phyloP scores from a whole-genome alignment of 1,140 invertebrate species.

The Chrysopa pallens region DNA sequence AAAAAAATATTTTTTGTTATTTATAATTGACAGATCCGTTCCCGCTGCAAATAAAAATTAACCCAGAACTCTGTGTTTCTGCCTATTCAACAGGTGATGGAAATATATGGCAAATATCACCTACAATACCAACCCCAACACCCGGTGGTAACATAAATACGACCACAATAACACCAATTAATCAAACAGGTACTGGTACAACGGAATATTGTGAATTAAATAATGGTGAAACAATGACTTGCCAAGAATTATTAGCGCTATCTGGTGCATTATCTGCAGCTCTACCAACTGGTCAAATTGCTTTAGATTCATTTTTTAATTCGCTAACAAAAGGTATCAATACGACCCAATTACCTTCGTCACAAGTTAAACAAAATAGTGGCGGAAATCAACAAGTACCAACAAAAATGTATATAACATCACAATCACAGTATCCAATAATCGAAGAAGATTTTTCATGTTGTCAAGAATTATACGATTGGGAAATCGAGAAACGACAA shows the following conservation, averaged over 20 bases:
- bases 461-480: conserved; percentile 46
- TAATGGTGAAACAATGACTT: conserved; percentile 54
- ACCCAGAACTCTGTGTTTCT: not conserved
- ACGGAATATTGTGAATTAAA: conserved; percentile 29
- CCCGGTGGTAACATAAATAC: conserved; percentile 11
- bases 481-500: conserved; percentile 30
- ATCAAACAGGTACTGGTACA: conserved; percentile 1
- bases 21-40: too few species aligned
- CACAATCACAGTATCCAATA: conserved; percentile 7
- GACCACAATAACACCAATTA: conserved; percentile 14
- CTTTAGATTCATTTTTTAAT: conserved; percentile 60
- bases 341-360: conserved; percentile 11
- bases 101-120: conserved; percentile 38
- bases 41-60: not conserved
- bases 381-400: conserved; percentile 12
- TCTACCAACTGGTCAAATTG: conserved; percentile 71
- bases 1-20: too few species aligned
- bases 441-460: conserved; percentile 49
- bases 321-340: conserved; percentile 54
- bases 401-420: not conserved
- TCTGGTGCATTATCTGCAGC: conserved; percentile 81
- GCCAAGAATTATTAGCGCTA: conserved; percentile 77
- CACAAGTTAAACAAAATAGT: conserved; percentile 11
- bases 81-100: conserved; percentile 26
- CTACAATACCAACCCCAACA: conserved; percentile 12